Evolutionary conservation across 2,888 invertebrate genomes (phyloP), one percentile per base, ranked within the genome.

Genomic region (Lycophotia porphyrea): DNA sequence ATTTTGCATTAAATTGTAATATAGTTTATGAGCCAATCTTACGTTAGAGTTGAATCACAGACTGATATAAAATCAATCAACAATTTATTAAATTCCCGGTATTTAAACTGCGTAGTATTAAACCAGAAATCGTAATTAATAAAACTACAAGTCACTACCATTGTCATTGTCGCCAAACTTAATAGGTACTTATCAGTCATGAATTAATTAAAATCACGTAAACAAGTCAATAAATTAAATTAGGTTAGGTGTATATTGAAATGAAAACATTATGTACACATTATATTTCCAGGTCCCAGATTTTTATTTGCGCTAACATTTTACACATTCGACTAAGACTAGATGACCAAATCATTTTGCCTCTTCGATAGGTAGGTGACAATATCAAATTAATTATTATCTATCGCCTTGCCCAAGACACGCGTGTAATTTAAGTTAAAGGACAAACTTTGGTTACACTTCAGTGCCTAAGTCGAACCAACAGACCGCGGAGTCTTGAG

Each of bases 361-460:
- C 24, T 58, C 31, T 11, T 55, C 3, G 21, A 34, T 7, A 55
- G 39, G 27, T 34, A 65, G 21, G 24, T 58, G 42, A n/a, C n/a
- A 39, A 63, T 60, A 52, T 31, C 55, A 49, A 64, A 39, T 68
- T 80, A 63, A 61, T 61, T 68, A 71, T 36, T 52, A 34, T 60
- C 58, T 63, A 60, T 75, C 61, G 67, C 70, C 74, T 72, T 67
- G 27, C n/a, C 73, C 61, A 71, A 77, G 60, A 74, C 69, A 63
- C 68, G 60, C 39, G 55, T 71, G 68, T 69, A 71, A 74, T 75
- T 66, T 78, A 75, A 70, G 60, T 65, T 82, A 81, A 60, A 86
- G 68, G 77, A 80, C 79, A 80, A 74, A 77, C 70, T 79, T 81
- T 76, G 74, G 75, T 79, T 71, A 77, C 75, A 84, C 74, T 80